Percentiles rank a stretch among this genome's conserved stretches.
Conservation (phyloP, 2,888 invertebrate genomes). For the Cantharis rufa region DNA sequence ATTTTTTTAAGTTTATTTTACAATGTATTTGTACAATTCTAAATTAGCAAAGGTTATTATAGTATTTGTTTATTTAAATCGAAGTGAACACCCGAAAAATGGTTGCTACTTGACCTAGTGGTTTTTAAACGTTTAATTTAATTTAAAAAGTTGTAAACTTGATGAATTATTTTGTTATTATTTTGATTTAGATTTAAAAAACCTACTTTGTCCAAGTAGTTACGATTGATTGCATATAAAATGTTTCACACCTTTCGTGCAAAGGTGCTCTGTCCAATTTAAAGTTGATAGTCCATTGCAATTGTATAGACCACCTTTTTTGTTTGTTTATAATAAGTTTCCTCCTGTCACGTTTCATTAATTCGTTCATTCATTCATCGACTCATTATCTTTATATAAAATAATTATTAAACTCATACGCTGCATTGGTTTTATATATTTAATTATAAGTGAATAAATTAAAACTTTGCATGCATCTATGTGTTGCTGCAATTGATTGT, state of each 20-base stretch:
- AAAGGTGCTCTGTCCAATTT: slow-evolving; percentile 31
- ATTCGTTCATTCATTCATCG: not conserved
- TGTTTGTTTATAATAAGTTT: slow-evolving; percentile 4
- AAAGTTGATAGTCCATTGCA: slow-evolving; percentile 15
- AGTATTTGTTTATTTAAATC: slow-evolving; percentile 44
- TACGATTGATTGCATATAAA: slow-evolving; percentile 5
- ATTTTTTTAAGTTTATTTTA: slow-evolving; percentile 33
- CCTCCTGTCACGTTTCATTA: not conserved
- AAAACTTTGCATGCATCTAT: slow-evolving; percentile 15
- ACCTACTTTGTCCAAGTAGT: not conserved
- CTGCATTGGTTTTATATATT: slow-evolving; percentile 20
- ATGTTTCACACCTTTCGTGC: slow-evolving; percentile 18
- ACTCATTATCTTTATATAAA: not conserved
- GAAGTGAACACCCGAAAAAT: slow-evolving; percentile 35
- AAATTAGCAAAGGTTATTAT: slow-evolving; percentile 40
- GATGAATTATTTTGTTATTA: not conserved
- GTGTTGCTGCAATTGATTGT: slow-evolving; percentile 10
- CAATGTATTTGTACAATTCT: slow-evolving; percentile 37
- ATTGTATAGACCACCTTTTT: slow-evolving; percentile 28
- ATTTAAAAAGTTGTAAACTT: not conserved
- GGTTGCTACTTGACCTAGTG: slow-evolving; percentile 11
- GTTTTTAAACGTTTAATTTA: slow-evolving; percentile 6
- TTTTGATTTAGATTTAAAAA: not conserved
- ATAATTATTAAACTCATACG: slow-evolving; percentile 17
- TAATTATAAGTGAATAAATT: slow-evolving; percentile 10